Percentiles rank a stretch among this genome's conserved stretches.
These are phyloP conservation scores for Phocides pigmalion DNA, from an alignment of 1,140 invertebrate genomes.

Conservation along the genomic window DNA sequence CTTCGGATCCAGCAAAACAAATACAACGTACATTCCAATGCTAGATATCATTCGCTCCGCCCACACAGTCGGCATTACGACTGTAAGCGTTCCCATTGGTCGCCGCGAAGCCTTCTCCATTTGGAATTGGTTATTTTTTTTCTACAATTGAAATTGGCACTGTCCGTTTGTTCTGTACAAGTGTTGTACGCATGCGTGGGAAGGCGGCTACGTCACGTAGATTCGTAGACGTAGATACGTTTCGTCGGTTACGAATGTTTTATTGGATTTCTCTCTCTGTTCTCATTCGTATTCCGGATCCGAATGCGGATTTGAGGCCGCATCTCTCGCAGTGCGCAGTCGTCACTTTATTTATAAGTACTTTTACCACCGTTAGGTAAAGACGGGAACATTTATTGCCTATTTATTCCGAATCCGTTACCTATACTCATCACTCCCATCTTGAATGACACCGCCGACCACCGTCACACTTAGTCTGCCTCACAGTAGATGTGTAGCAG, in stretches of 20 bases:
- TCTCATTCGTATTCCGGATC: slow-evolving; percentile 75
- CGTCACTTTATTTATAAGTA: slow-evolving; percentile 40
- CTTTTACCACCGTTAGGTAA: slow-evolving; percentile 33
- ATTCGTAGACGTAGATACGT: slow-evolving; percentile 81
- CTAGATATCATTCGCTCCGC: slow-evolving; percentile 83
- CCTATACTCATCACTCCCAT: no score
- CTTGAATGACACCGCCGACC: no score
- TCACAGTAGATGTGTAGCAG: no score
- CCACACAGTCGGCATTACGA: slow-evolving; percentile 82
- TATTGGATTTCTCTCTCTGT: slow-evolving; percentile 75
- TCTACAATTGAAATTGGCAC: slow-evolving; percentile 83
- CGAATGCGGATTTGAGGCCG: slow-evolving; percentile 68
- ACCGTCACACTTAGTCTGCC: no score
- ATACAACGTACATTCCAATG: slow-evolving; percentile 82
- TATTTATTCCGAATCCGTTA: no score
- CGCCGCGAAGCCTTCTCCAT: slow-evolving; percentile 78
- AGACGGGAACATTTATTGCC: no score
- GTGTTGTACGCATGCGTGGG: slow-evolving; percentile 70
- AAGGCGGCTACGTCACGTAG: slow-evolving; percentile 77
- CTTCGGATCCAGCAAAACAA: slow-evolving; percentile 81
- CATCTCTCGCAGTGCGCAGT: slow-evolving; percentile 58
- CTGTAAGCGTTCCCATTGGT: slow-evolving; percentile 78
- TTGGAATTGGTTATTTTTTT: slow-evolving; percentile 83
- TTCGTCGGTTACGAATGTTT: slow-evolving; percentile 73
- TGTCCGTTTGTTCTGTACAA: slow-evolving; percentile 78